A percentile compares a stretch with the other conserved stretches of the same genome.
Evolutionary conservation across 2,113 vertebrate genomes (phyloP).

Genomic region (Diphyllodes magnificus): DNA sequence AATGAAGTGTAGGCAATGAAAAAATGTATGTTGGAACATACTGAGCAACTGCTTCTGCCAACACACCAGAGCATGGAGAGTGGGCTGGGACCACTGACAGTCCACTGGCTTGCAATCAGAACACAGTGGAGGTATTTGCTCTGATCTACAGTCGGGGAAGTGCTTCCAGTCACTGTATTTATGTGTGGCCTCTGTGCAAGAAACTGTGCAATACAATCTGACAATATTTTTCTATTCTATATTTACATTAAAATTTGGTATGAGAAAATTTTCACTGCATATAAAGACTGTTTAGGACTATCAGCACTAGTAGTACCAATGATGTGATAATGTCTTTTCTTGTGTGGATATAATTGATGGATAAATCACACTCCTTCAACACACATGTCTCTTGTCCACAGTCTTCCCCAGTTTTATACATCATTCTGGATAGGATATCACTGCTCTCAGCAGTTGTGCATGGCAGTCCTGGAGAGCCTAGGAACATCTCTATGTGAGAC

Average conservation of each 20-base stretch:
- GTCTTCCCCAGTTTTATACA: neutral
- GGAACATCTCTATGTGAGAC: neutral
- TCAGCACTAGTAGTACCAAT: rapidly evolving
- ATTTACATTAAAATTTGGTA: neutral
- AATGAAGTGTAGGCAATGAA: neutral
- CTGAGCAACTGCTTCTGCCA: neutral
- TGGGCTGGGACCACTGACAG: neutral
- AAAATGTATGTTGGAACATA: neutral
- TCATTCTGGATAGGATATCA: neutral
- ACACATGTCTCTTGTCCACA: neutral
- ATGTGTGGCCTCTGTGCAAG: neutral
- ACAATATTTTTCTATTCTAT: neutral
- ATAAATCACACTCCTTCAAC: neutral
- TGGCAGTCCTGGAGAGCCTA: neutral
- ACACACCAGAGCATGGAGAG: neutral
- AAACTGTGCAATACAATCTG: neutral
- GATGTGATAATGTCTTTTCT: neutral
- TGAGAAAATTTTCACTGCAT: neutral
- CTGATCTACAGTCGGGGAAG: neutral
- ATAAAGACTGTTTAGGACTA: neutral
- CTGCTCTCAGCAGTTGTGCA: neutral
- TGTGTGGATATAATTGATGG: neutral
- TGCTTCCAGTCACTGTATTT: neutral
- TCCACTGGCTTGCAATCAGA: neutral
- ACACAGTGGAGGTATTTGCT: neutral